Evolutionary conservation across 1,140 invertebrate genomes (phyloP), one percentile per base, ranked within the genome.

Genomic region (Drosophila baimaii): DNA sequence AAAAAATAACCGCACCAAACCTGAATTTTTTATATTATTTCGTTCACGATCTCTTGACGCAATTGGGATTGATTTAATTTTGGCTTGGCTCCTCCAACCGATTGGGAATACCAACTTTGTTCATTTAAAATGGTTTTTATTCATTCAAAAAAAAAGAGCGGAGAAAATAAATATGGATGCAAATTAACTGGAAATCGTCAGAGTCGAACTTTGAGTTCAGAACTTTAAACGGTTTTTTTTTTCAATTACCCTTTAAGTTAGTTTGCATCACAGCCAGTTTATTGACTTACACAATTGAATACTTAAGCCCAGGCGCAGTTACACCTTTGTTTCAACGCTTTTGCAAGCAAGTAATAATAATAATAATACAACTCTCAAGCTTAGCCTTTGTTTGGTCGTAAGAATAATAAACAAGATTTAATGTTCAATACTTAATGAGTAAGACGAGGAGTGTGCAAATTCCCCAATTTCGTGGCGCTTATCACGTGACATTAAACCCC

Each of bases 401-500:
- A 17, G 25, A 69, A 52, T 51, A 64, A 41, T 55, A 47, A 71
- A 71, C 25, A 71, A 43, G 31, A 47, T 51, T 27, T 13, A 70
- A 68, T 37, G 29, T 54, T 19, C 35, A 35, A 23, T 70, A 33
- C 31, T 33, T 70, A 55, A 58, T 49, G 44, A 79, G 56, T 31
- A 31, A 41, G 55, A 37, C 43, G 51, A 10, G 19, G 19, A 39
- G 39, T 57, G 57, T 49, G 59, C 43, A 35, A 59, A 51, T 61
- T 25, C 37, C 39, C 62, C 33, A 37, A 51, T 33, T 37, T 21
- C 19, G 33, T 31, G 41, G 37, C 39, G 65, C 58, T 84, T 80
- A 84, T 65, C 81, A 84, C 81, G 81, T 84, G 81, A 59, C 59
- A 62, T 57, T 69, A 59, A 75, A 49, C 21, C 59, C 25, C 51